phyloP scores from a whole-genome alignment of 2,797 vertebrate species.

The Mormyrus proboscirostris region DNA sequence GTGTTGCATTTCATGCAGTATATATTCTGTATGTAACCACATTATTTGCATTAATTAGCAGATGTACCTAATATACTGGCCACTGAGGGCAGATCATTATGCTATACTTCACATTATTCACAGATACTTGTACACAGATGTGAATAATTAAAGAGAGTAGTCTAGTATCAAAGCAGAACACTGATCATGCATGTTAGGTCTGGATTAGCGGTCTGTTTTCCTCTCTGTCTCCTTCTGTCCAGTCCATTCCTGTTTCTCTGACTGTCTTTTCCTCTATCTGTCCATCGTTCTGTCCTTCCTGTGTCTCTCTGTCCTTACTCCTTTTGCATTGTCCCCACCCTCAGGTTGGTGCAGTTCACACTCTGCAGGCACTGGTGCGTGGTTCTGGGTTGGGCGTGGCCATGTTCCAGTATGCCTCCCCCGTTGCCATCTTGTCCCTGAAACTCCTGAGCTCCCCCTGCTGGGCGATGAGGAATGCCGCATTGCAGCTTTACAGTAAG shows the following conservation, averaged over 20 bases:
- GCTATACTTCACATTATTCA: not conserved
- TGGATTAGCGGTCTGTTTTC: not conserved
- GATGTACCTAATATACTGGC: not conserved
- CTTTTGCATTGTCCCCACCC: not conserved
- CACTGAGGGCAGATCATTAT: not conserved
- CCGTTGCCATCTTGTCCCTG: slow-evolving; percentile 66
- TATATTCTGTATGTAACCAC: not conserved
- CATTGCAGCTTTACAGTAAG: slow-evolving; percentile 85
- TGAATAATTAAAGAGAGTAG: not conserved
- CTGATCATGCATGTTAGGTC: not conserved
- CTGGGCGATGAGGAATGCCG: slow-evolving; percentile 90
- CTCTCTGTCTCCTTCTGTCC: not conserved
- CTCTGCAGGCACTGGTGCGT: slow-evolving; percentile 73
- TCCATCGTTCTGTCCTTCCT: not conserved
- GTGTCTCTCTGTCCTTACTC: not conserved
- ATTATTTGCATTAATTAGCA: not conserved
- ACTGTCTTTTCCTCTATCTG: not conserved
- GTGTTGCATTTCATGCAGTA: not conserved
- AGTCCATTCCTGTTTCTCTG: not conserved
- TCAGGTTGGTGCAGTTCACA: slow-evolving; percentile 81
- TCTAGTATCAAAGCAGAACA: not conserved
- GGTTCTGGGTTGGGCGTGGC: slow-evolving; percentile 62
- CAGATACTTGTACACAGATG: not conserved
- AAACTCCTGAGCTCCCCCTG: slow-evolving; percentile 67
- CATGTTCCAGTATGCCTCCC: slow-evolving; percentile 61